Evolutionary conservation across 2,888 invertebrate species (phyloP).

Genomic region (Lasioglossum vierecki): DNA sequence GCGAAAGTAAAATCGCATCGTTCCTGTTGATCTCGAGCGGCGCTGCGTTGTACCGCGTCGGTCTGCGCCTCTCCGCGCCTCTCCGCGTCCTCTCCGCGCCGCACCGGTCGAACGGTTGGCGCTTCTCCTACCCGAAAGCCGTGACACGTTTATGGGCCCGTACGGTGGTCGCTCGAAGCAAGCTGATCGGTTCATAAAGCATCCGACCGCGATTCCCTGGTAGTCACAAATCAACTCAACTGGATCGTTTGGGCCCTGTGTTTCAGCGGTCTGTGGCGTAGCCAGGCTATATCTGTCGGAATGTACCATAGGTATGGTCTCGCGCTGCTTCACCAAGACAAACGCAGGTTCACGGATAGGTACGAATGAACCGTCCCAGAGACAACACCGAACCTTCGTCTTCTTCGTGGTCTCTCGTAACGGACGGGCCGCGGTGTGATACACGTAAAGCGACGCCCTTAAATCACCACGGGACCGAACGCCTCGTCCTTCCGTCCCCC

Average conservation of each 20-base stretch:
- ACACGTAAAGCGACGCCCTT: constrained; percentile 82
- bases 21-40: constrained; percentile 9
- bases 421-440: constrained; percentile 78
- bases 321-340: constrained; percentile 63
- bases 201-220: constrained; percentile 71
- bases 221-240: constrained; percentile 79
- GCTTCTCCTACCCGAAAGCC: constrained; percentile 69
- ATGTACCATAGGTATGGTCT: constrained; percentile 61
- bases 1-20: constrained; percentile 37
- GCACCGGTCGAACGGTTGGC: constrained; percentile 31
- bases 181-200: constrained; percentile 80
- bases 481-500: constrained; percentile 63
- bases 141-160: constrained; percentile 78
- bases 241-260: constrained; percentile 71
- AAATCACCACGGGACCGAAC: constrained; percentile 80
- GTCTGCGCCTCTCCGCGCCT: background rate
- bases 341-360: constrained; percentile 47
- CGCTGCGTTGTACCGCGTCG: background rate
- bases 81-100: background rate
- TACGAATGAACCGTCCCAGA: constrained; percentile 59
- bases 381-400: constrained; percentile 69
- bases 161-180: constrained; percentile 67
- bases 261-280: constrained; percentile 71
- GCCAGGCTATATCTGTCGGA: constrained; percentile 55
- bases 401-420: constrained; percentile 68